Evolutionary conservation across 2,113 vertebrate genomes (phyloP).

Genomic region (Dinomys branickii): DNA sequence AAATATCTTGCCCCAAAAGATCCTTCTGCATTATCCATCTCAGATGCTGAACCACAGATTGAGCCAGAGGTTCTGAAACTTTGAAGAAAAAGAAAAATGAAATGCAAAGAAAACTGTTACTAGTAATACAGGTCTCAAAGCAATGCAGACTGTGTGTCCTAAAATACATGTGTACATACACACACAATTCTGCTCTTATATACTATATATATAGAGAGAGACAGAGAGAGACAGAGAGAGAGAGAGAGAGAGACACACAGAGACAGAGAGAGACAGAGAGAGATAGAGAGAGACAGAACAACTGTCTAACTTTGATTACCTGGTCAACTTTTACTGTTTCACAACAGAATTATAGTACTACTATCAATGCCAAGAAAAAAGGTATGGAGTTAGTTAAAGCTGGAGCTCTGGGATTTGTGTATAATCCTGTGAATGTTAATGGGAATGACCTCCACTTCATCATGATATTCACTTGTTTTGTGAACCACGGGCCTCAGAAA

Average conservation of each 20-base stretch:
- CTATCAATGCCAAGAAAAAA: conserved; percentile 38
- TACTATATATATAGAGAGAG: not conserved
- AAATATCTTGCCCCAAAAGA: conserved; percentile 96
- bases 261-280: not conserved
- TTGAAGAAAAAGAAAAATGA: conserved; percentile 51
- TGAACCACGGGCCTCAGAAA: not conserved
- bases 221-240: not conserved
- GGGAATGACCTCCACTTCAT: not conserved
- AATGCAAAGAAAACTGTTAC: conserved; percentile 28
- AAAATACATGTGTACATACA: not conserved
- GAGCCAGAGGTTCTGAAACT: conserved; percentile 92
- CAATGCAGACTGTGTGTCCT: conserved; percentile 2
- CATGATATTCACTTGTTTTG: not conserved
- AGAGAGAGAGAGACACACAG: accelerated
- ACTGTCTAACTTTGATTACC: not conserved
- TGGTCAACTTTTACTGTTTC: conserved; percentile 14
- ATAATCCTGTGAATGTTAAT: not conserved
- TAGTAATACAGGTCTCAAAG: conserved; percentile 48
- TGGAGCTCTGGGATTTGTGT: not conserved
- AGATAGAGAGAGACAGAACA: not conserved
- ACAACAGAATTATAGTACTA: conserved; percentile 38
- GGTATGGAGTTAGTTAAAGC: not conserved
- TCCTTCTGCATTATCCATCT: conserved; percentile 99
- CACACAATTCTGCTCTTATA: not conserved
- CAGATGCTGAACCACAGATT: conserved; percentile 93